phyloP scores from a whole-genome alignment of 1,140 invertebrate genomes.

The Popillia japonica region DNA sequence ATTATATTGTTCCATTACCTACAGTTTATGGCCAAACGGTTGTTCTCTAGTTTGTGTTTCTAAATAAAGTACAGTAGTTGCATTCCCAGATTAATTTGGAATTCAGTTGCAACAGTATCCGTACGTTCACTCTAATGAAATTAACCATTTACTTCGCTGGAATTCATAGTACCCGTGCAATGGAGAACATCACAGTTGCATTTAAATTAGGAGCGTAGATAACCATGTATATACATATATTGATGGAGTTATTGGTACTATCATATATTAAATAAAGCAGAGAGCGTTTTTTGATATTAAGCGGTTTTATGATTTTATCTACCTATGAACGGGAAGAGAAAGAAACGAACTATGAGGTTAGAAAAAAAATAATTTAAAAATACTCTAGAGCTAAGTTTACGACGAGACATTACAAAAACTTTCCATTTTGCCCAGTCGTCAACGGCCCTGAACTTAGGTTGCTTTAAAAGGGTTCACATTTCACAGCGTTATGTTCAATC shows the following conservation, averaged over 20 bases:
- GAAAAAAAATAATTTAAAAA: background rate
- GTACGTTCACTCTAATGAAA: constrained; percentile 5
- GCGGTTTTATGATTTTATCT: background rate
- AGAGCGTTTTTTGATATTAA: too few species aligned
- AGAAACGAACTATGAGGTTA: background rate
- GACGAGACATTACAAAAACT: background rate
- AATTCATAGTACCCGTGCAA: background rate
- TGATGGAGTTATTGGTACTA: too few species aligned
- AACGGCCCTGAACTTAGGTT: background rate
- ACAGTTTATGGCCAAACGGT: too few species aligned
- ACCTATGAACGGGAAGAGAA: background rate
- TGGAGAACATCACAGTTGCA: background rate
- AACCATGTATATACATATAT: too few species aligned
- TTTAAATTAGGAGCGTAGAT: background rate
- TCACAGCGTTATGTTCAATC: background rate
- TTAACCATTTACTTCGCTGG: background rate
- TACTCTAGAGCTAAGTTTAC: background rate
- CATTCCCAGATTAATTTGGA: background rate
- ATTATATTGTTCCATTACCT: too few species aligned
- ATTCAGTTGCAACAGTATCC: constrained; percentile 6
- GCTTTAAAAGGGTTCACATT: constrained; percentile 18
- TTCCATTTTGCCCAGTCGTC: background rate
- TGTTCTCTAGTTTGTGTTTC: background rate
- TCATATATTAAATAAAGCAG: too few species aligned
- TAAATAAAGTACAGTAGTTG: constrained; percentile 1